Base-by-base conservation (phyloP, 1,140 invertebrate species). In the Dreissena polymorpha region DNA sequence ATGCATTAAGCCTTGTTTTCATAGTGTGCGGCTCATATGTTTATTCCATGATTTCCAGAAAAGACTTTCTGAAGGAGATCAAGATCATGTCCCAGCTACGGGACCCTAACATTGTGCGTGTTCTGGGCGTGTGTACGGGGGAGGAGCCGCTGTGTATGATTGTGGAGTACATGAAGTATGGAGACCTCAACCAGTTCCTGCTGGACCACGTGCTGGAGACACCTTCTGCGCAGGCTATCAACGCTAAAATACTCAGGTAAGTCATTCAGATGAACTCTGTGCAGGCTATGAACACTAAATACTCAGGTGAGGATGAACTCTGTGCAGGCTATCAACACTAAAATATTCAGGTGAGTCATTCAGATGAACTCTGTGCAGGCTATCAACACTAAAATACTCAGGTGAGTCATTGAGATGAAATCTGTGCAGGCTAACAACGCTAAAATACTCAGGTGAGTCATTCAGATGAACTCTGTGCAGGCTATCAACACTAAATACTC, bases 31-130 rank as follows among this genome's bases (percentile, higher is more conserved):
- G 13, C 12, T 75, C n/a, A 16, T 16, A 75, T 21, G n/a, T 60
- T 14, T 3, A 60, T 3, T 25, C 16, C 49, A 60, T 60, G 29
- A 29, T 60, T 75, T 83, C 18, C 93, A 98, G 97, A 93, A 94
- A 95, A 90, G 97, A 98, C 89, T 98, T 99, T 91, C 95, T 97
- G 89, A 95, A 97, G 67, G 97, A 98, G 92, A 96, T 98, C 0
- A 95, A 96, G 87, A 96, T 97, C 68, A 93, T 98, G 88, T 97
- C 97, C 1, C 95, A 96, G 10, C 93, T 99, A 29, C 96, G 97
- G 83, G 97, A 98, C 90, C 95, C 95, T 0, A 97, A 98, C 92
- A 96, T 99, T 74, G 96, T 97, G 8, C 94, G 96, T 27, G 97
- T 98, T 12, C 91, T 98, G 55, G 97, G 97, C 5, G 96, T 97